A percentile compares a stretch with the other conserved stretches of the same genome.
These are phyloP conservation scores for Apoda limacodes DNA, from an alignment of 2,888 invertebrate genomes.

Conservation along the genomic window DNA sequence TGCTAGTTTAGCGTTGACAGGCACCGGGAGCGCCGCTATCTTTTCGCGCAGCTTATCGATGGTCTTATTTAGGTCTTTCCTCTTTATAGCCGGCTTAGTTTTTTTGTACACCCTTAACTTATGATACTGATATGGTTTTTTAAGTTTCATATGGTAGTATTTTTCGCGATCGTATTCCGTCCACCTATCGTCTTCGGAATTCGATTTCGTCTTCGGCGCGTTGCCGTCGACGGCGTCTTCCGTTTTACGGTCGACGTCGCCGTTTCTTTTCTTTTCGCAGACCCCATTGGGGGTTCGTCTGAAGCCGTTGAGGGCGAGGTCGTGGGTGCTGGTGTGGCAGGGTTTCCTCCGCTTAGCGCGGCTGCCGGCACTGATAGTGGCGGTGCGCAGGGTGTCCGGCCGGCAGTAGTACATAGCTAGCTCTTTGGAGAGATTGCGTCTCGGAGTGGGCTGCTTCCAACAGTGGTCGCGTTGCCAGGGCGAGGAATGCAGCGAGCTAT, in stretches of 20 bases:
- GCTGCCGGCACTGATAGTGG: constrained; percentile 49
- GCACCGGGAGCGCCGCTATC: constrained; percentile 42
- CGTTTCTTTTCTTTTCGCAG: constrained; percentile 39
- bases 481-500: constrained; percentile 90
- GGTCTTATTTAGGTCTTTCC: constrained; percentile 41
- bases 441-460: constrained; percentile 86
- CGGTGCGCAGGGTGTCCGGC: constrained; percentile 59
- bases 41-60: constrained; percentile 50
- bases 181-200: constrained; percentile 39
- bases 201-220: constrained; percentile 25
- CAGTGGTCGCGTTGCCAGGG: constrained; percentile 92
- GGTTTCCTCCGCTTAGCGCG: constrained; percentile 76
- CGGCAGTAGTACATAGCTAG: constrained; percentile 78
- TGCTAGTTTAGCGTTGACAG: constrained; percentile 55
- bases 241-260: constrained; percentile 32
- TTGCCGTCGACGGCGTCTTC: constrained; percentile 42
- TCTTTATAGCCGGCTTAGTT: constrained; percentile 41
- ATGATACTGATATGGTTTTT: constrained; percentile 64
- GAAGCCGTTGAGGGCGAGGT: constrained; percentile 31
- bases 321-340: constrained; percentile 52
- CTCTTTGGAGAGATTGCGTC: constrained; percentile 79
- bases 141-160: constrained; percentile 63
- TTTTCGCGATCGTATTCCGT: constrained; percentile 50
- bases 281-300: constrained; percentile 34
- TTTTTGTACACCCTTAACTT: constrained; percentile 62